Percentiles rank a stretch among this genome's conserved stretches.
These are phyloP conservation scores for Drusus annulatus DNA, from an alignment of 1,140 invertebrate genomes.

Conservation along the genomic window DNA sequence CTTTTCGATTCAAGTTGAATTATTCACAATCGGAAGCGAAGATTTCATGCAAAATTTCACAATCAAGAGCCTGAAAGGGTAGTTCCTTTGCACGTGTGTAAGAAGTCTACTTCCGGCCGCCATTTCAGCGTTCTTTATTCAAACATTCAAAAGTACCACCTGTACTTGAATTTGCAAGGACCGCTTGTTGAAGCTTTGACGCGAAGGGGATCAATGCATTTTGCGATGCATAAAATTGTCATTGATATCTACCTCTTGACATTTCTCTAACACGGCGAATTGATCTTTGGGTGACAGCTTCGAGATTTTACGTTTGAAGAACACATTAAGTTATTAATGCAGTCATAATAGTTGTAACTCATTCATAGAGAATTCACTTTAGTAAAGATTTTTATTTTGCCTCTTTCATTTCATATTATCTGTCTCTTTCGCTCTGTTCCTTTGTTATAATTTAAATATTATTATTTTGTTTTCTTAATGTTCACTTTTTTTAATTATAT, in stretches of 20 bases:
- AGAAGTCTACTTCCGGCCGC: slow-evolving; percentile 52
- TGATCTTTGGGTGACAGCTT: no score
- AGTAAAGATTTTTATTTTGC: no score
- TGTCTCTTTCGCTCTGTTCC: no score
- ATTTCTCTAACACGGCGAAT: neutral
- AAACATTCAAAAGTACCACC: slow-evolving; percentile 19
- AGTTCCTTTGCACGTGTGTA: slow-evolving; percentile 55
- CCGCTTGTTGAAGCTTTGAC: slow-evolving; percentile 1
- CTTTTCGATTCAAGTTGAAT: slow-evolving; percentile 28
- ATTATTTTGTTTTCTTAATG: no score
- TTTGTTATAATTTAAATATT: no score
- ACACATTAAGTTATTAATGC: no score
- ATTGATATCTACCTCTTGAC: slow-evolving; percentile 25
- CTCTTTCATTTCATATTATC: no score
- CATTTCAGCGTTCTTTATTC: slow-evolving; percentile 11
- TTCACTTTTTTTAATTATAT: no score
- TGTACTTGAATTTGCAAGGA: slow-evolving; percentile 15
- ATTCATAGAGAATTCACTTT: no score
- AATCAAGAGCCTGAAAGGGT: slow-evolving; percentile 36
- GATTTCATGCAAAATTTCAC: slow-evolving; percentile 46
- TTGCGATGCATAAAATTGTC: slow-evolving; percentile 31
- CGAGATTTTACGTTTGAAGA: no score
- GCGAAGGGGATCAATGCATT: slow-evolving; percentile 27
- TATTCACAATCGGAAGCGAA: slow-evolving; percentile 47
- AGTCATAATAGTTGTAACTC: no score